Percentiles rank a stretch among this genome's conserved stretches.
These are phyloP conservation scores for Crotalus viridis DNA, from an alignment of 2,113 vertebrate species.

Conservation along the genomic window DNA sequence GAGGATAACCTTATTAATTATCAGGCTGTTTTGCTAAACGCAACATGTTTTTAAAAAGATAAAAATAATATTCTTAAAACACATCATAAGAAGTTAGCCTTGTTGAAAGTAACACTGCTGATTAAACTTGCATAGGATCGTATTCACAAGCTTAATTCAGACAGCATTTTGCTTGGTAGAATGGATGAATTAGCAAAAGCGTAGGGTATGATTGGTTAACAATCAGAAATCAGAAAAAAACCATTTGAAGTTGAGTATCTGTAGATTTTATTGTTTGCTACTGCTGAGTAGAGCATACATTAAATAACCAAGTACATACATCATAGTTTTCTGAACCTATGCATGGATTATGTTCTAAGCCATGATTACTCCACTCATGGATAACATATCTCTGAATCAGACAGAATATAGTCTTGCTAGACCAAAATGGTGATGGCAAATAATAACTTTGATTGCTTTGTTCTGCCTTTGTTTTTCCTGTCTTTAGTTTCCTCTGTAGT, in stretches of 20 bases:
- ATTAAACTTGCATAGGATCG: neutral
- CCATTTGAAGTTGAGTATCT: neutral
- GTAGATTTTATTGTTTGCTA: neutral
- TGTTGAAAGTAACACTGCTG: neutral
- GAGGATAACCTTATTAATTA: neutral
- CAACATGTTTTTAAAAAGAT: neutral
- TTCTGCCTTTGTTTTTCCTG: neutral
- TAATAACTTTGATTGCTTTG: neutral
- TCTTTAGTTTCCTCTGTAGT: neutral
- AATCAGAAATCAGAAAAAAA: neutral
- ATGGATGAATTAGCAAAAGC: neutral
- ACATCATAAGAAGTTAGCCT: neutral
- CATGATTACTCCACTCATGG: neutral
- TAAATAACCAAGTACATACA: neutral
- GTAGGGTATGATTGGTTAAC: neutral
- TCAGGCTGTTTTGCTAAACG: neutral
- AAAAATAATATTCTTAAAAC: neutral
- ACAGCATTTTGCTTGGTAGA: neutral
- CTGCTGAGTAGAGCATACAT: neutral
- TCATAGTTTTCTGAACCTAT: neutral
- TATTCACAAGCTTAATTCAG: neutral
- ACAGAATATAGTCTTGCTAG: neutral
- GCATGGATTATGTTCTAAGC: neutral
- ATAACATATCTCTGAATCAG: neutral
- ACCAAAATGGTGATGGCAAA: neutral